A percentile compares a stretch with the other conserved stretches of the same genome.
Evolutionary conservation across 2,113 vertebrate species (phyloP).

Genomic region (Corvus moneduloides): DNA sequence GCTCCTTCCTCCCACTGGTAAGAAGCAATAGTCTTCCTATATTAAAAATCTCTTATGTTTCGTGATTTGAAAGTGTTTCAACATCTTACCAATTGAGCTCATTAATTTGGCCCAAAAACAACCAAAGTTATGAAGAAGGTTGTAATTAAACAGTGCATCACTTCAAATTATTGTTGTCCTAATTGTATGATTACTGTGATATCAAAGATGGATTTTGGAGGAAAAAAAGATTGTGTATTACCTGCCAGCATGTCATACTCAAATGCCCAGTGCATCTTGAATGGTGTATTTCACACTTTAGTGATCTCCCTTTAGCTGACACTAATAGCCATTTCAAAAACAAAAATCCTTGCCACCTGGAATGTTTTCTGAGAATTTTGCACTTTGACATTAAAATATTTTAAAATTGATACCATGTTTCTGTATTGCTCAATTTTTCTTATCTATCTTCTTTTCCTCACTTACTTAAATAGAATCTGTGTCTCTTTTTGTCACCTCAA

Average conservation of each 20-base stretch:
- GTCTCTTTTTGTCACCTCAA: background rate
- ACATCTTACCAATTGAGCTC: background rate
- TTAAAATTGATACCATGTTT: background rate
- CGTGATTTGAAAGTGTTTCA: background rate
- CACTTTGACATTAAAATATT: slow-evolving; percentile 27
- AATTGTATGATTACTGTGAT: background rate
- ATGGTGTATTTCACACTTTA: background rate
- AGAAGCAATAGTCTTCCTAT: background rate
- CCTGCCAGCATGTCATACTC: background rate
- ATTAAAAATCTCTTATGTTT: background rate
- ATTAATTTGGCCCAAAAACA: background rate
- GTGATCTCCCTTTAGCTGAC: background rate
- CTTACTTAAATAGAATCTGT: background rate
- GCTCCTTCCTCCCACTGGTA: background rate
- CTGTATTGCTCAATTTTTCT: background rate
- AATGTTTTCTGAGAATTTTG: slow-evolving; percentile 23
- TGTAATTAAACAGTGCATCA: background rate
- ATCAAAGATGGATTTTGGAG: background rate
- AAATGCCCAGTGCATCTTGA: background rate
- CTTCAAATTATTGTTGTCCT: background rate
- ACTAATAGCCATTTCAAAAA: background rate
- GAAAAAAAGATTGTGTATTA: background rate
- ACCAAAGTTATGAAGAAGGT: background rate
- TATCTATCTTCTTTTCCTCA: background rate
- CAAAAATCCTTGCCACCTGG: background rate